These are phyloP conservation scores for Neelides folsomi DNA, from an alignment of 2,888 invertebrate genomes.

Conservation along the genomic window DNA sequence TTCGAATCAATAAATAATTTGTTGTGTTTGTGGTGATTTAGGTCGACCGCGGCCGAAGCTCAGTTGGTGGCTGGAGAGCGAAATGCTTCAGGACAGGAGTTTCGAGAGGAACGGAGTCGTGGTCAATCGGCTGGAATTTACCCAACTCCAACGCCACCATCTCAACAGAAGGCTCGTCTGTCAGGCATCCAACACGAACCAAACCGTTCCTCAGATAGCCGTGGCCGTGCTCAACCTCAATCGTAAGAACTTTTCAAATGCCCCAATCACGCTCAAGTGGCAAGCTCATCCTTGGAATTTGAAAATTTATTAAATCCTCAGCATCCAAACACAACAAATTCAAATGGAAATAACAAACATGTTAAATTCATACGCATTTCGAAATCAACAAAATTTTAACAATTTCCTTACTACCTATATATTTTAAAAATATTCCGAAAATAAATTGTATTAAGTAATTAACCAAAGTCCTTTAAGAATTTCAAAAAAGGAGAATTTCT, in stretches of 20 bases:
- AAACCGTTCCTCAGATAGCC: constrained; percentile 62
- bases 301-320: too few species aligned
- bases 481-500: too few species aligned
- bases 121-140: constrained; percentile 64
- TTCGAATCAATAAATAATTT: constrained; percentile 11
- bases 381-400: too few species aligned
- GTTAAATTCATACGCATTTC: too few species aligned
- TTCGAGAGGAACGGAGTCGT: constrained; percentile 49
- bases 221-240: constrained; percentile 70
- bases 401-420: too few species aligned
- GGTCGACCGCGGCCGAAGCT: constrained; percentile 55
- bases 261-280: too few species aligned
- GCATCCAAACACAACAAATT: too few species aligned
- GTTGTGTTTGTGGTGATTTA: constrained; percentile 7
- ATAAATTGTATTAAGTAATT: too few species aligned
- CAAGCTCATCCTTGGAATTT: too few species aligned
- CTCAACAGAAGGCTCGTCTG: constrained; percentile 69
- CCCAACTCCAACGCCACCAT: constrained; percentile 67
- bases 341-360: too few species aligned
- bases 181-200: constrained; percentile 74
- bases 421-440: too few species aligned
- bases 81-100: constrained; percentile 59
- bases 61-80: constrained; percentile 73
- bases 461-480: too few species aligned
- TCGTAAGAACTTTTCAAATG: constrained; percentile 50